Conservation (phyloP, 2,797 vertebrate species). For the Micrastur ruficollis region DNA sequence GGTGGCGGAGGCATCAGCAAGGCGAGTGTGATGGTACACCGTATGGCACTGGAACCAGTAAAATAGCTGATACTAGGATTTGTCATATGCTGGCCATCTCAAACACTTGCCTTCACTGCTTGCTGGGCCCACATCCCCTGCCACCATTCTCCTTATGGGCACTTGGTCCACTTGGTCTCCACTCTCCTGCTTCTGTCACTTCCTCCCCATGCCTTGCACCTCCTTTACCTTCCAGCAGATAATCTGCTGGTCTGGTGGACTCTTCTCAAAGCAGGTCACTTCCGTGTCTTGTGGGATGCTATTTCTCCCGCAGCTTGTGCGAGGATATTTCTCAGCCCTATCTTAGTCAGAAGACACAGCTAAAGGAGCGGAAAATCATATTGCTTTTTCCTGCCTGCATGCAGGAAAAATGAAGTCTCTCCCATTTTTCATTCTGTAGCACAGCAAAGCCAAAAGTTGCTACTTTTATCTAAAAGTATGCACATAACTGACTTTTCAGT, state of each 20-base stretch:
- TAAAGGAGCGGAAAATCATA: slow-evolving; percentile 32
- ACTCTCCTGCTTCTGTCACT: background rate
- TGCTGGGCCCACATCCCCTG: background rate
- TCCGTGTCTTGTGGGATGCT: background rate
- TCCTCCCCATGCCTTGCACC: background rate
- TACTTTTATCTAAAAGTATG: slow-evolving; percentile 48
- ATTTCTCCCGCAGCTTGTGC: background rate
- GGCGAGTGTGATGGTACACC: rapidly evolving
- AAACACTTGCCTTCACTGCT: background rate
- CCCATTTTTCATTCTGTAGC: background rate
- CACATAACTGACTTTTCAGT: slow-evolving; percentile 9
- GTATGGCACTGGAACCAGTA: background rate
- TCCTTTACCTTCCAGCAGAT: background rate
- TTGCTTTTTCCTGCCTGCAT: background rate
- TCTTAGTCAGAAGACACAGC: background rate
- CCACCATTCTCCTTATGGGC: rapidly evolving
- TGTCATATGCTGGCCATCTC: background rate
- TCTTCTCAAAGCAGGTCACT: background rate
- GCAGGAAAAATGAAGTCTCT: background rate
- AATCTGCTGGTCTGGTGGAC: background rate
- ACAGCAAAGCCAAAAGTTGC: slow-evolving; percentile 5
- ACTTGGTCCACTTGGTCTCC: background rate
- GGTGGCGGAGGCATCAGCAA: background rate
- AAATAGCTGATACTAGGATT: background rate
- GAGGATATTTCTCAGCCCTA: background rate